Percentiles rank a stretch among this genome's conserved stretches.
These are phyloP conservation scores for Vesta saturnalis DNA, from an alignment of 2,888 invertebrate genomes.

Conservation along the genomic window DNA sequence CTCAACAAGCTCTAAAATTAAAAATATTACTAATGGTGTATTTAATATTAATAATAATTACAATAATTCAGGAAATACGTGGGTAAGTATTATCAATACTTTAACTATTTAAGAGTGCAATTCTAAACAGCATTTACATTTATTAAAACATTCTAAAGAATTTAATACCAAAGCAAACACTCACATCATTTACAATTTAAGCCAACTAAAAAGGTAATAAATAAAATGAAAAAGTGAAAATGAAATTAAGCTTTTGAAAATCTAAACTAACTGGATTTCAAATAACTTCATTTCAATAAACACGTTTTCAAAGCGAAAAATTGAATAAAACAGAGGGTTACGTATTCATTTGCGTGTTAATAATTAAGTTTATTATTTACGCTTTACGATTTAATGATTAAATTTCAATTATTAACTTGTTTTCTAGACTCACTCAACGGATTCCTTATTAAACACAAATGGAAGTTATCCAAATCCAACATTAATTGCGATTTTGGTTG, in stretches of 20 bases:
- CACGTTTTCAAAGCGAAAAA: neutral
- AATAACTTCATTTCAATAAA: no score
- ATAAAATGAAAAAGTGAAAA: no score
- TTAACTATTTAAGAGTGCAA: neutral
- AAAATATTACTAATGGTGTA: slow-evolving; percentile 16
- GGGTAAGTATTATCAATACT: no score
- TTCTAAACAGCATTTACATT: neutral
- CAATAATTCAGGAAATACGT: neutral
- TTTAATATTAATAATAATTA: slow-evolving; percentile 15
- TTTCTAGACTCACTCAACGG: slow-evolving; percentile 29
- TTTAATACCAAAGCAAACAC: no score
- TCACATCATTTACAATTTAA: no score
- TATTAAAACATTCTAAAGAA: neutral
- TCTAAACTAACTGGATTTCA: no score
- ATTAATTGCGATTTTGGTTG: slow-evolving; percentile 15
- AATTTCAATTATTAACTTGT: slow-evolving; percentile 5
- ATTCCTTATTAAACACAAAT: slow-evolving; percentile 18
- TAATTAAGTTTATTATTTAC: no score
- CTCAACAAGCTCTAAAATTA: slow-evolving; percentile 49
- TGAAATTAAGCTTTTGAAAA: no score
- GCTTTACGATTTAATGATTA: neutral
- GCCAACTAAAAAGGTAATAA: no score
- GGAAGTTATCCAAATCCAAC: slow-evolving; percentile 25
- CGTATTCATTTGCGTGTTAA: no score
- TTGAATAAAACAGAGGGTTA: neutral